Conservation (phyloP, 2,797 vertebrate genomes). For the Alauda arvensis region DNA sequence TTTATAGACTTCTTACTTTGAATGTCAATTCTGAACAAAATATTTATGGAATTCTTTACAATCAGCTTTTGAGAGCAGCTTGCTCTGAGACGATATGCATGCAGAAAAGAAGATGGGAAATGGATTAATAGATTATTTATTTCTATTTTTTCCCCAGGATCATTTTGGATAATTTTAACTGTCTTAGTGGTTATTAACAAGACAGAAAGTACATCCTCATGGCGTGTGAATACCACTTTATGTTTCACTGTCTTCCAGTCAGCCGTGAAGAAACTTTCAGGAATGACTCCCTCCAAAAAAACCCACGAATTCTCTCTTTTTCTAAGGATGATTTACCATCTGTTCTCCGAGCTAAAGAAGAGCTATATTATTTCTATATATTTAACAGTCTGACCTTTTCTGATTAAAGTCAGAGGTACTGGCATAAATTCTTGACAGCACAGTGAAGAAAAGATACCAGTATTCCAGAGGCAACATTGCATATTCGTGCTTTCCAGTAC, state of each 20-base stretch:
- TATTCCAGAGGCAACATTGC: not conserved
- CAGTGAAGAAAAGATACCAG: not conserved
- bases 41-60: not conserved
- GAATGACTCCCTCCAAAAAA: not conserved
- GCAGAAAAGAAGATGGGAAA: not conserved
- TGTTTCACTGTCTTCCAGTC: not conserved
- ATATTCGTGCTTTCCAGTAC: not conserved
- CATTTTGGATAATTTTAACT: not conserved
- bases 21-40: not conserved
- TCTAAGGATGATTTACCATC: not conserved
- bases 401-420: conserved; percentile 32
- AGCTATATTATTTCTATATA: conserved; percentile 6
- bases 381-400: conserved; percentile 18
- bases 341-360: not conserved
- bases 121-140: not conserved
- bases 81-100: not conserved
- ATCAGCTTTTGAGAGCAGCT: not conserved
- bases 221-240: not conserved
- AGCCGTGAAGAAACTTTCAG: not conserved
- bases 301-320: not conserved
- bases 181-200: not conserved
- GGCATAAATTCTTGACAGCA: conserved; percentile 8
- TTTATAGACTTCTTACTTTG: not conserved
- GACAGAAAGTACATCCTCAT: not conserved
- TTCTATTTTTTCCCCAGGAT: not conserved